phyloP scores from a whole-genome alignment of 2,113 vertebrate genomes.

The Tringa solitaria region DNA sequence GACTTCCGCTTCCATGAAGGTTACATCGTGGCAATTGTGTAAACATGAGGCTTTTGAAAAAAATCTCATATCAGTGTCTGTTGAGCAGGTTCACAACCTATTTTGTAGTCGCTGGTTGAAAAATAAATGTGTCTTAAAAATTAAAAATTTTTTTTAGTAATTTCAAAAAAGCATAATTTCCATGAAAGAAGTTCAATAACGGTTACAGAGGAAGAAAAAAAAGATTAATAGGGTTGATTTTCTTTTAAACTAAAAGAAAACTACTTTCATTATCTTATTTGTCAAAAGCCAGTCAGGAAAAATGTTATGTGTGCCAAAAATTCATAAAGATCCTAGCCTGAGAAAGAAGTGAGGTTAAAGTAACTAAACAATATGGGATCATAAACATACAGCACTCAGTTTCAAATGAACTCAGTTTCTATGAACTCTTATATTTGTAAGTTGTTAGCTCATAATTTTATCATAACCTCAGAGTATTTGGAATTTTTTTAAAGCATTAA shows the following conservation, averaged over 20 bases:
- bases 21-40: not conserved
- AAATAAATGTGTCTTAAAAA: not conserved
- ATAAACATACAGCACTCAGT: not conserved
- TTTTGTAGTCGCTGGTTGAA: not conserved
- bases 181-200: not conserved
- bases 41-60: not conserved
- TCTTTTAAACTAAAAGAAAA: not conserved
- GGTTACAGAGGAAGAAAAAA: not conserved
- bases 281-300: not conserved
- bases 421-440: not conserved
- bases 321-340: not conserved
- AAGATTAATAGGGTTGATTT: not conserved
- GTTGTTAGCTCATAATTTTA: not conserved
- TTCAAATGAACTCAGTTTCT: not conserved
- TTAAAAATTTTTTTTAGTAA: not conserved
- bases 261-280: not conserved
- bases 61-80: not conserved
- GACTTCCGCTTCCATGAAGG: not conserved
- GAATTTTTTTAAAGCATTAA: not conserved
- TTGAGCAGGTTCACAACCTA: not conserved
- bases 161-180: not conserved
- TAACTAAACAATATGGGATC: not conserved
- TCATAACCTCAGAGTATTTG: not conserved
- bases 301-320: not conserved
- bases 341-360: not conserved